phyloP scores from a whole-genome alignment of 2,797 vertebrate genomes.

The Chiloscyllium punctatum region DNA sequence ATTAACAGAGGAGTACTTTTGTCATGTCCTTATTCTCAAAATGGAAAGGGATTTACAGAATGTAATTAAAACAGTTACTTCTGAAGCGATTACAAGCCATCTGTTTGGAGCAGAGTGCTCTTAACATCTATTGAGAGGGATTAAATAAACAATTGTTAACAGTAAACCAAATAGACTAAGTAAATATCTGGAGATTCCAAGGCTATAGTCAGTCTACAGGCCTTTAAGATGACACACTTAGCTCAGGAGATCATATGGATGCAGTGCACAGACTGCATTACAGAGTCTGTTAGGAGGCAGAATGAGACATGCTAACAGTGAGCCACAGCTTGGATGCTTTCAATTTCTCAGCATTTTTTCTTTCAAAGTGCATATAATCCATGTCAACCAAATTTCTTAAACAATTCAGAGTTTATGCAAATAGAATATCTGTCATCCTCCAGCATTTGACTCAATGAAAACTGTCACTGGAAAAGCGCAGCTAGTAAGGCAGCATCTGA shows the following conservation, averaged over 20 bases:
- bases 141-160: background rate
- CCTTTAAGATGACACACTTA: background rate
- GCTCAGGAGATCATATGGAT: background rate
- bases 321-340: background rate
- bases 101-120: background rate
- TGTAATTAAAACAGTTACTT: background rate
- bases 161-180: background rate
- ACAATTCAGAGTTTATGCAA: background rate
- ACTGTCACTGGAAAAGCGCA: background rate
- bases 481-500: too few relatives aligned
- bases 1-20: background rate
- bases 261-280: background rate
- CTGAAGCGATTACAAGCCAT: background rate
- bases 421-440: background rate
- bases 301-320: background rate
- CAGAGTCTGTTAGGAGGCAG: background rate
- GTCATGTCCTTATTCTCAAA: background rate
- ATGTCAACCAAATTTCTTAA: background rate
- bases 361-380: background rate
- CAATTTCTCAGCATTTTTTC: background rate
- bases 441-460: background rate
- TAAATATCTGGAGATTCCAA: background rate
- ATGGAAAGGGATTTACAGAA: background rate
- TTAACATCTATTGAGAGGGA: background rate
- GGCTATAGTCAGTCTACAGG: background rate